These are phyloP conservation scores for Ashinkailepas kermadecensis DNA, from an alignment of 2,888 invertebrate species.

Conservation along the genomic window DNA sequence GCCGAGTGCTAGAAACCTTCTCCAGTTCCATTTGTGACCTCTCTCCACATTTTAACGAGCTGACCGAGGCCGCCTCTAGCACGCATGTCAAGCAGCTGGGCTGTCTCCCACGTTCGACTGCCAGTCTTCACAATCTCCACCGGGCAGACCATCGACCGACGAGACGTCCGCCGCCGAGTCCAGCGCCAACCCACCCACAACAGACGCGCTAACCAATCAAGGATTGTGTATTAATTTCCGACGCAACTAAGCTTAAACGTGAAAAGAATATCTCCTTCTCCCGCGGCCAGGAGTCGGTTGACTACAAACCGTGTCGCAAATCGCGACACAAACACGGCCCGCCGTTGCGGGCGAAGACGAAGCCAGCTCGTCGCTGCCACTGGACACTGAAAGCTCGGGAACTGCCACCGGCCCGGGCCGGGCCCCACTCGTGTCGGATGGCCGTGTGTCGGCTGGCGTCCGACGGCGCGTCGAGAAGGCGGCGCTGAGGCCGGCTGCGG, in stretches of 20 bases:
- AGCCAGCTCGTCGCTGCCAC: background rate
- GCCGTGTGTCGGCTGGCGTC: no score
- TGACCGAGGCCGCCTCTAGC: no score
- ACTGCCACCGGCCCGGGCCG: background rate
- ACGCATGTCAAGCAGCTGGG: no score
- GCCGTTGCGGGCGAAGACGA: background rate
- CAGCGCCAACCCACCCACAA: no score
- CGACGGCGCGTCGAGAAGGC: no score
- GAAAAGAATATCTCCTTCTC: background rate
- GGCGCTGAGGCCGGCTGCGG: background rate
- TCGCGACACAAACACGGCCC: background rate
- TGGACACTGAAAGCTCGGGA: background rate
- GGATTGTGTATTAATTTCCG: background rate
- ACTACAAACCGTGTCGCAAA: background rate
- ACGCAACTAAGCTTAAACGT: background rate
- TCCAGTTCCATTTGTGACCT: no score
- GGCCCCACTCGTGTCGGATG: background rate
- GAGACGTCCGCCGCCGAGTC: no score
- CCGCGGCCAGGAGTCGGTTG: background rate
- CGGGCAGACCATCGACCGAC: no score
- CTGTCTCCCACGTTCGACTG: no score
- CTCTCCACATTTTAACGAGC: no score
- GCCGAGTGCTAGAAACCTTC: no score
- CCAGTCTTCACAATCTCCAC: no score
- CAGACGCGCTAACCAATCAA: conserved; percentile 45